Evolutionary conservation across 1,140 invertebrate species (phyloP).

Genomic region (Zaprionus taronus): DNA sequence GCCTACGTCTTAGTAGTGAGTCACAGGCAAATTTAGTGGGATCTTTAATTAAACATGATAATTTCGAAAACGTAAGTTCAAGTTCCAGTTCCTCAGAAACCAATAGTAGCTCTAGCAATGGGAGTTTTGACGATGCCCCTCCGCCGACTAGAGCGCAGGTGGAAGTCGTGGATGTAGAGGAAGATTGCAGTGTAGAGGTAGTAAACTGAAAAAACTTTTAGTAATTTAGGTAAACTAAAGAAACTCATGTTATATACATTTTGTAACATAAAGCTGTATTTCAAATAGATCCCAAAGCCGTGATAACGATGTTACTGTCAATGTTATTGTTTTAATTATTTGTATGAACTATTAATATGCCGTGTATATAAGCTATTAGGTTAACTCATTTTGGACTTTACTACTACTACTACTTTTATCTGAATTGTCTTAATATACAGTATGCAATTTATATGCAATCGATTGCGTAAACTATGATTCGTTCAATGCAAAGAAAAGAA

Average conservation of each 20-base stretch:
- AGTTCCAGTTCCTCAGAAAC: constrained; percentile 67
- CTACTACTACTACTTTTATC: not conserved
- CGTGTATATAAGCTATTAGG: not conserved
- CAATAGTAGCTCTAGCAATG: constrained; percentile 47
- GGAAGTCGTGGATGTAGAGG: constrained; percentile 52
- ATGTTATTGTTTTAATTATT: not conserved
- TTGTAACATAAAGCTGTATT: not conserved
- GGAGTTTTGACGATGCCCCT: constrained; percentile 30
- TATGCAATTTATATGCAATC: not conserved
- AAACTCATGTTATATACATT: not conserved
- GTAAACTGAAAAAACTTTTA: constrained; percentile 60
- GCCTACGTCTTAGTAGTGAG: constrained; percentile 53
- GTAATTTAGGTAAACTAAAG: not conserved
- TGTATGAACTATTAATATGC: not conserved
- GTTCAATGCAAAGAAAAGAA: not conserved
- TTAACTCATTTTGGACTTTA: not conserved
- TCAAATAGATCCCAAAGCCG: constrained; percentile 15
- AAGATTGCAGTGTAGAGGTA: constrained; percentile 77
- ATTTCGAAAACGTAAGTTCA: constrained; percentile 65
- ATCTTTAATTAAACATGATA: constrained; percentile 28
- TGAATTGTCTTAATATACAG: not conserved
- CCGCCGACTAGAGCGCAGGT: constrained; percentile 7
- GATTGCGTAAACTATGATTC: not conserved
- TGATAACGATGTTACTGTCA: constrained; percentile 25
- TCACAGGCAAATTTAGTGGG: constrained; percentile 64